Evolutionary conservation across 2,113 vertebrate genomes (phyloP).

Genomic region (Trichechus manatus): DNA sequence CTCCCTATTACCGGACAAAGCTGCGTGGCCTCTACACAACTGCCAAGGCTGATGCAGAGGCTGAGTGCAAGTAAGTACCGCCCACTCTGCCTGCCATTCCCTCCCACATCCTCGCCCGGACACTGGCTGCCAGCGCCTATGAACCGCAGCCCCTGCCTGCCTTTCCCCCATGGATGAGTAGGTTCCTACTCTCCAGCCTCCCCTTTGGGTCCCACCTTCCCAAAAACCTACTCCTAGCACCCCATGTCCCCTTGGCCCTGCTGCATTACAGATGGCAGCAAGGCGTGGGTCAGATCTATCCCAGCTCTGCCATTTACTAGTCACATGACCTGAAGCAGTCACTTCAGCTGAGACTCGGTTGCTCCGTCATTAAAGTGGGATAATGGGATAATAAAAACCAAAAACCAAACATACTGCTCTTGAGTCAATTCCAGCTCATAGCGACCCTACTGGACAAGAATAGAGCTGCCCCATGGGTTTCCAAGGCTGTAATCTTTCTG

Average conservation of each 20-base stretch:
- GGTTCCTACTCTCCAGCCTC: neutral
- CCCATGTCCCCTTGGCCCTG: neutral
- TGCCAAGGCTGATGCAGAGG: constrained; percentile 95
- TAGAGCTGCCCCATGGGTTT: too few relatives aligned
- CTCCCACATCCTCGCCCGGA: neutral
- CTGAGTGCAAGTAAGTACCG: constrained; percentile 92
- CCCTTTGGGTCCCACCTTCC: neutral
- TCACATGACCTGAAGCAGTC: neutral
- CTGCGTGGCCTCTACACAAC: constrained; percentile 95
- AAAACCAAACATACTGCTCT: too few relatives aligned
- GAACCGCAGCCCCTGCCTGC: neutral
- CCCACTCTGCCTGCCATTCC: rapidly evolving
- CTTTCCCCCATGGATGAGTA: neutral
- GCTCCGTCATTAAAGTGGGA: neutral
- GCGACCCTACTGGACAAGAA: too few relatives aligned
- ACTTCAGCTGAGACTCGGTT: neutral
- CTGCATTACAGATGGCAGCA: neutral
- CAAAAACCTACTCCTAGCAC: neutral
- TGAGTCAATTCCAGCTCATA: too few relatives aligned
- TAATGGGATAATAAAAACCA: neutral
- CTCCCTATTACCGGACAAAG: constrained; percentile 96
- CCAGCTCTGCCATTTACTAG: rapidly evolving
- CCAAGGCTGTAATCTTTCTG: too few relatives aligned
- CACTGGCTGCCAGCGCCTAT: neutral
- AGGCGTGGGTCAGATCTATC: rapidly evolving